Percentiles rank a stretch among this genome's conserved stretches.
Conservation (phyloP, 37 sponge, comb jelly and placozoan species). For the Cliona cf. orientalis region DNA sequence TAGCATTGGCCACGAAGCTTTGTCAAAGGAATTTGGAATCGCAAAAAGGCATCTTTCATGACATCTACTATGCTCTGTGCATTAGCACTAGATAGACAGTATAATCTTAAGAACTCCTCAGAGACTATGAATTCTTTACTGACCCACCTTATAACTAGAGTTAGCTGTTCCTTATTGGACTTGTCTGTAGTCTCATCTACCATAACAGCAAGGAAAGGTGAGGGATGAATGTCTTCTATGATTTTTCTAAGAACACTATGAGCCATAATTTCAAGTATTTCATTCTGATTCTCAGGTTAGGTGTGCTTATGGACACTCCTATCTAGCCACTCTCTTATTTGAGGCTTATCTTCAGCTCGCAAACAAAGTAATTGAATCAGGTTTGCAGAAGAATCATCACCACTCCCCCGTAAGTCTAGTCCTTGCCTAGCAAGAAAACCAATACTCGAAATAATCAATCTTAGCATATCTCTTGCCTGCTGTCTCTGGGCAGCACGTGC, state of each 20-base stretch:
- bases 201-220: slow-evolving; percentile 68
- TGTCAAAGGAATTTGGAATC: slow-evolving; percentile 50
- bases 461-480: slow-evolving; percentile 71
- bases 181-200: slow-evolving; percentile 67
- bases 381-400: slow-evolving; percentile 67
- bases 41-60: slow-evolving; percentile 61
- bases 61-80: slow-evolving; percentile 64
- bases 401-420: slow-evolving; percentile 31
- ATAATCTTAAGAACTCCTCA: slow-evolving; percentile 64
- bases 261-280: slow-evolving; percentile 81
- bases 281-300: slow-evolving; percentile 74
- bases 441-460: slow-evolving; percentile 66
- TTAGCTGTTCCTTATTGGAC: slow-evolving; percentile 55
- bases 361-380: slow-evolving; percentile 65
- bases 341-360: slow-evolving; percentile 61
- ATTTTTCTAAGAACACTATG: slow-evolving; percentile 59
- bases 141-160: slow-evolving; percentile 58
- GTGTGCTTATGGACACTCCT: slow-evolving; percentile 46
- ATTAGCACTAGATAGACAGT: slow-evolving; percentile 32
- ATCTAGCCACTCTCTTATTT: slow-evolving; percentile 56
- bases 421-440: slow-evolving; percentile 58
- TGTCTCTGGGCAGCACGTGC: slow-evolving; percentile 67
- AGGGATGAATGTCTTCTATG: slow-evolving; percentile 32
- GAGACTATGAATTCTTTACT: slow-evolving; percentile 30
- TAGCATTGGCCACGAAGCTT: slow-evolving; percentile 78